These are phyloP conservation scores for Panthera leo DNA, from an alignment of 2,113 vertebrate genomes.

Conservation along the genomic window DNA sequence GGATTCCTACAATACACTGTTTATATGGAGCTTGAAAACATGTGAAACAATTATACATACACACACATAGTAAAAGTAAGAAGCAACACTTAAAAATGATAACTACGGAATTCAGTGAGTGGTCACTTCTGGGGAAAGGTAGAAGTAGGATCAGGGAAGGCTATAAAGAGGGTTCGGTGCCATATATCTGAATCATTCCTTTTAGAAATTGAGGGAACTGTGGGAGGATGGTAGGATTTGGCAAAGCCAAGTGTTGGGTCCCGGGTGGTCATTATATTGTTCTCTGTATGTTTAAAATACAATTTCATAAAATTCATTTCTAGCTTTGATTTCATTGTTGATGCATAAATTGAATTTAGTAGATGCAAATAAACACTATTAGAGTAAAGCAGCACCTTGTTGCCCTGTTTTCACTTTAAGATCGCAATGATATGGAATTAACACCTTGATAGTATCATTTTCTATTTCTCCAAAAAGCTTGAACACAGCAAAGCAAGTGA, in stretches of 20 bases:
- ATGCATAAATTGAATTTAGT: slow-evolving; percentile 55
- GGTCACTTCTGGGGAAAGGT: background rate
- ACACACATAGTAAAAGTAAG: background rate
- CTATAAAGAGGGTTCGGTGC: background rate
- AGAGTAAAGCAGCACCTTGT: slow-evolving; percentile 59
- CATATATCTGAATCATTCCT: background rate
- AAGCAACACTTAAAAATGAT: background rate
- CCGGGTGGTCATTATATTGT: background rate
- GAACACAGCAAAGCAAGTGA: slow-evolving; percentile 56
- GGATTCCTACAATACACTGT: background rate
- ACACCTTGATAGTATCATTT: slow-evolving; percentile 72
- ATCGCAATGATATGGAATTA: slow-evolving; percentile 64
- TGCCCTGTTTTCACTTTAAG: background rate
- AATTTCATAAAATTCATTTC: background rate
- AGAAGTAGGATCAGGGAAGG: background rate
- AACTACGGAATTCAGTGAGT: background rate
- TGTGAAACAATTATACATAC: background rate
- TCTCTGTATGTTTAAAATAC: background rate
- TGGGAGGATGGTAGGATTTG: background rate
- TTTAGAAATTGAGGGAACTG: background rate
- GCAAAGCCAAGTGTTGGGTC: background rate
- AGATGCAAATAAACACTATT: slow-evolving; percentile 44
- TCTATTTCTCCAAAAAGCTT: slow-evolving; percentile 47
- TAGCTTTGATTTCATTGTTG: background rate
- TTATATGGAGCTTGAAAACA: slow-evolving; percentile 23